Base-by-base conservation (phyloP, 2,797 vertebrate species). In the Carduelis carduelis region DNA sequence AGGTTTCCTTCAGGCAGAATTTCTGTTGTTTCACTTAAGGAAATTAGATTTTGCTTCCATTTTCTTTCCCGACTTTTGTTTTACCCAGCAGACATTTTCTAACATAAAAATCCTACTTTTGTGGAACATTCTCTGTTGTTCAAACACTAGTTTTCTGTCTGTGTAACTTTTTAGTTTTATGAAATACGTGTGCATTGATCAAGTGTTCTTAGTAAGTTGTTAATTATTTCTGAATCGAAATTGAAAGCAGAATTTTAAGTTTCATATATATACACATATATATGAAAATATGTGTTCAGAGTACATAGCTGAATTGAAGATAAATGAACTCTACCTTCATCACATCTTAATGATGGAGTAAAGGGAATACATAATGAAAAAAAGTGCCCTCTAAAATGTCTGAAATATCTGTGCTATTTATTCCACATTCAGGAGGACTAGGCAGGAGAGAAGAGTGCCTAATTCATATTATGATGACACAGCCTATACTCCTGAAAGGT, bases 401-500 rank as follows among this genome's bases (percentile, higher is more conserved):
- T 95, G 84, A 97, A 97, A 95, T 94, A 70, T 90, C 77, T 97
- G 72, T 97, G 87, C 96, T 97, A 71, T 97, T 97, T 97, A 89
- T 97, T 97, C 83, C 87, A 84, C 87, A 94, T 97, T 98, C 97
- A 98, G 98, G 98, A 98, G 97, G 96, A 98, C 93, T 97, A 98
- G 97, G 96, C 96, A 98, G 95, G 98, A 98, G 93, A 97, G 95
- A 95, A 97, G 95, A 97, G 95, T 96, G 95, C 97, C 97, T 97
- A 97, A 96, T 95, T 86, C 95, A 82, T 97, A 97, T 97, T 96
- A 95, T 95, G 97, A 97, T 61, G 97, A 98, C 95, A 96, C 96
- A 95, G 84, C 91, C 90, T 94, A 95, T 97, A 90, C 95, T 94
- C 92, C 96, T 93, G 97, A 98, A 98, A 98, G 98, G 97, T 98